Evolutionary conservation across 2,113 vertebrate genomes (phyloP).

Genomic region (Alligator mississippiensis): DNA sequence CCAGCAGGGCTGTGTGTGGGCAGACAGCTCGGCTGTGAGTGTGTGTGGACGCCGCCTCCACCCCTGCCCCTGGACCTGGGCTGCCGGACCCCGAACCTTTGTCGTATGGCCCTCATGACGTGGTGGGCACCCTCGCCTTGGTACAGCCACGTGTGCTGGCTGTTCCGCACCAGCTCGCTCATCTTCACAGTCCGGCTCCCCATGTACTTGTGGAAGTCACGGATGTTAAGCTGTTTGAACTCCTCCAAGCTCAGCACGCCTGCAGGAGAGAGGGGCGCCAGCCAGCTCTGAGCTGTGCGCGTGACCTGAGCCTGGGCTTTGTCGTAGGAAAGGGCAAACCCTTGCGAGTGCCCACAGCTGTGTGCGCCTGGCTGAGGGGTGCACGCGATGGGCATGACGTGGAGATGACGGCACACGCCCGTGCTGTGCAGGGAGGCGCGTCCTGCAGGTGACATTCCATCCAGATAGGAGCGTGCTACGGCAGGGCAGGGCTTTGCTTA

Average conservation of each 20-base stretch:
- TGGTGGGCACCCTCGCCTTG: constrained; percentile 92
- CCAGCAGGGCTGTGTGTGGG: too few species aligned
- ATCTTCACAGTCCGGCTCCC: constrained; percentile 80
- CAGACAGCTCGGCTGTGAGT: too few species aligned
- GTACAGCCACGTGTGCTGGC: constrained; percentile 92
- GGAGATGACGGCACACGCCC: too few species aligned
- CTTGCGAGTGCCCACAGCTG: background rate
- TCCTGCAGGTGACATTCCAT: too few species aligned
- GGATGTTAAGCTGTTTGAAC: constrained; percentile 88
- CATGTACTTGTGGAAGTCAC: constrained; percentile 85
- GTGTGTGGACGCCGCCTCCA: too few species aligned
- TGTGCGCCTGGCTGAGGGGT: background rate
- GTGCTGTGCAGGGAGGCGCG: too few species aligned
- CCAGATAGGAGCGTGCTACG: too few species aligned
- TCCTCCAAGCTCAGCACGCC: constrained; percentile 91
- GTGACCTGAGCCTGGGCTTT: background rate
- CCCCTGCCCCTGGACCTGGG: background rate
- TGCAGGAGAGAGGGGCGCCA: constrained; percentile 53
- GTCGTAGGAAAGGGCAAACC: background rate
- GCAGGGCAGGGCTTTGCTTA: too few species aligned
- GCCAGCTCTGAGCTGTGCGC: background rate
- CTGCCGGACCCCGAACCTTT: constrained; percentile 82
- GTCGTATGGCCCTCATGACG: constrained; percentile 87
- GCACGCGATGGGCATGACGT: background rate
- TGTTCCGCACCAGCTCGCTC: constrained; percentile 87